These are phyloP conservation scores for Thalassarche chlororhynchos DNA, from an alignment of 2,113 vertebrate species.

Conservation along the genomic window DNA sequence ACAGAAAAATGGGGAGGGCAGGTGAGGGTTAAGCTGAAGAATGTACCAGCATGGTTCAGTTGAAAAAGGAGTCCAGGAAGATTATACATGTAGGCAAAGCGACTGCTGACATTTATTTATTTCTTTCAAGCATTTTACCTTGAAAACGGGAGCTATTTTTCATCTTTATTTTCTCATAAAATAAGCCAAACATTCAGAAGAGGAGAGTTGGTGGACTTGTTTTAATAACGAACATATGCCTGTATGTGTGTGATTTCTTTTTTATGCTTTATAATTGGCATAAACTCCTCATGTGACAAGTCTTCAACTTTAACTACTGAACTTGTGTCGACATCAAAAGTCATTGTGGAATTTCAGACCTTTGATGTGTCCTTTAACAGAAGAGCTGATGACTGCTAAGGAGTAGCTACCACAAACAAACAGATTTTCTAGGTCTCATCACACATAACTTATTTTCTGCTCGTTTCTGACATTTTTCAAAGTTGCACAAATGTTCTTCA, in stretches of 20 bases:
- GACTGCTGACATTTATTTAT: neutral
- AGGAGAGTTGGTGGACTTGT: neutral
- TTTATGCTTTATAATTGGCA: constrained; percentile 42
- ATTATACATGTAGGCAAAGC: neutral
- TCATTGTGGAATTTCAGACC: constrained; percentile 59
- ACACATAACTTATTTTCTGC: constrained; percentile 35
- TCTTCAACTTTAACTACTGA: constrained; percentile 43
- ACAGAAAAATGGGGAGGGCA: neutral
- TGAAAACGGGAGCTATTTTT: constrained; percentile 32
- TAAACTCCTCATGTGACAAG: constrained; percentile 48
- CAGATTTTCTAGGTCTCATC: constrained; percentile 55
- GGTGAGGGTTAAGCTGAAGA: constrained; percentile 9
- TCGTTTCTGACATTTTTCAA: constrained; percentile 12
- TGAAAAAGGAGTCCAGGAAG: neutral
- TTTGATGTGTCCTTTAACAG: constrained; percentile 59
- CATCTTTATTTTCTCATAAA: constrained; percentile 52
- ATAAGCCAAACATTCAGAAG: neutral
- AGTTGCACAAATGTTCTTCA: constrained; percentile 2
- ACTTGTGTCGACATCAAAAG: constrained; percentile 52
- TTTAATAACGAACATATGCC: constrained; percentile 50
- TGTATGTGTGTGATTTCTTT: constrained; percentile 25
- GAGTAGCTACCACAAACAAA: constrained; percentile 51
- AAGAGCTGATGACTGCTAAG: constrained; percentile 48
- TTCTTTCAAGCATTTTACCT: constrained; percentile 38
- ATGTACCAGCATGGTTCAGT: neutral